Conservation (phyloP, 2,797 vertebrate species). For the Protosalanx chinensis region DNA sequence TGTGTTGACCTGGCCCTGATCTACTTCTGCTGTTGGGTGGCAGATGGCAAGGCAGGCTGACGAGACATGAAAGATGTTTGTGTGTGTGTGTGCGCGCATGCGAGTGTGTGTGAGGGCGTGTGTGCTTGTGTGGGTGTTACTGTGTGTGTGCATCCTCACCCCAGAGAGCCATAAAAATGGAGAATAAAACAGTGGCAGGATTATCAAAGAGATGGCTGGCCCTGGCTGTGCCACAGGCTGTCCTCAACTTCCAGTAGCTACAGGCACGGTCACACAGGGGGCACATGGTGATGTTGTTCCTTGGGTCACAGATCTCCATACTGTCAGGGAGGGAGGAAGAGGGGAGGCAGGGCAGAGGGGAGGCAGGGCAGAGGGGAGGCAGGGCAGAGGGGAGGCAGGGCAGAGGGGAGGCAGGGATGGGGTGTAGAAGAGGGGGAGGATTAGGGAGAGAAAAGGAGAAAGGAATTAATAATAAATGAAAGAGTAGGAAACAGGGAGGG, state of each 20-base stretch:
- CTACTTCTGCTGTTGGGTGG: conserved; percentile 37
- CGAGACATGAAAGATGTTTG: conserved; percentile 23
- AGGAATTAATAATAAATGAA: not conserved
- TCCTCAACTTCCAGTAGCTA: conserved; percentile 94
- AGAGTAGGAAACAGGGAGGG: not conserved
- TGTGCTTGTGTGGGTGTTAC: not conserved
- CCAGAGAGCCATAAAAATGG: conserved; percentile 97
- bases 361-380: too few species aligned
- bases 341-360: not conserved
- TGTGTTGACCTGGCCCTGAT: not conserved
- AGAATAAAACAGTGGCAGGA: conserved; percentile 97
- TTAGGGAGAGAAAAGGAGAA: not conserved
- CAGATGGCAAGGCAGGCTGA: conserved; percentile 52
- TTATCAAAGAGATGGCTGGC: conserved; percentile 98
- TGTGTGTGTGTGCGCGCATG: not conserved
- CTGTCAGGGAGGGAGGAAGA: conserved; percentile 57
- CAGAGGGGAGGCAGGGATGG: not conserved
- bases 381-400: not conserved
- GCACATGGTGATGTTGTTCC: conserved; percentile 95
- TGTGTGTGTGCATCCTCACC: conserved; percentile 71
- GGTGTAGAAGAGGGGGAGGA: not conserved
- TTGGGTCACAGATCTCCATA: conserved; percentile 94
- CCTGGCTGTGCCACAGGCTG: conserved; percentile 87
- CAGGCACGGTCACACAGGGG: conserved; percentile 91
- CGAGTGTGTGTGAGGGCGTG: not conserved